A percentile compares a stretch with the other conserved stretches of the same genome.
These are phyloP conservation scores for Brachionus paranguensis DNA, from an alignment of 1,140 invertebrate species.

Conservation along the genomic window DNA sequence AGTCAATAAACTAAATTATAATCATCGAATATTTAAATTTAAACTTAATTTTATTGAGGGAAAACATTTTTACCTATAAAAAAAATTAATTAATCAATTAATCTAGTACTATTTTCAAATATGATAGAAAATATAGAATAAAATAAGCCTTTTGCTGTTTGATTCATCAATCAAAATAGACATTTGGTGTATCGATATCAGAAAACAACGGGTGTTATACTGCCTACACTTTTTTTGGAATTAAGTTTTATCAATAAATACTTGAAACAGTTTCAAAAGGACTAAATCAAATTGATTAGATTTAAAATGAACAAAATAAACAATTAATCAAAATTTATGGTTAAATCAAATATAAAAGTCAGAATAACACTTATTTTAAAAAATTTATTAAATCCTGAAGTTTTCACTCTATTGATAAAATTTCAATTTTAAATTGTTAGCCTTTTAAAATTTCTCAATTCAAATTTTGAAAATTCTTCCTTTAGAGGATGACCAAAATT, in stretches of 20 bases:
- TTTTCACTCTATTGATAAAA: no score
- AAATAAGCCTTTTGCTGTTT: not conserved
- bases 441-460: no score
- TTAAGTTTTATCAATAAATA: not conserved
- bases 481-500: not conserved
- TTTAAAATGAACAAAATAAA: not conserved
- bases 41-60: no score
- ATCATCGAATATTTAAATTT: no score
- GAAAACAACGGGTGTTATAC: not conserved
- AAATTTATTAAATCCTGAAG: no score
- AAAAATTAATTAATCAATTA: not conserved
- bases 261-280: not conserved
- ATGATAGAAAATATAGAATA: not conserved
- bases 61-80: no score
- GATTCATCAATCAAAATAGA: not conserved
- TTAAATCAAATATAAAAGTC: no score
- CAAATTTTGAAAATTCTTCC: not conserved
- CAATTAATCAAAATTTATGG: not conserved
- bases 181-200: not conserved
- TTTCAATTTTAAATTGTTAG: no score
- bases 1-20: no score
- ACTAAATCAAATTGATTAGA: not conserved
- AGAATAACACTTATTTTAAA: no score
- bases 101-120: not conserved
- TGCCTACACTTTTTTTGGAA: not conserved